Evolutionary conservation across 64 coral and sea anemone species (phyloP), one percentile per base, ranked within the genome.

Genomic region (Pocillopora damicornis): DNA sequence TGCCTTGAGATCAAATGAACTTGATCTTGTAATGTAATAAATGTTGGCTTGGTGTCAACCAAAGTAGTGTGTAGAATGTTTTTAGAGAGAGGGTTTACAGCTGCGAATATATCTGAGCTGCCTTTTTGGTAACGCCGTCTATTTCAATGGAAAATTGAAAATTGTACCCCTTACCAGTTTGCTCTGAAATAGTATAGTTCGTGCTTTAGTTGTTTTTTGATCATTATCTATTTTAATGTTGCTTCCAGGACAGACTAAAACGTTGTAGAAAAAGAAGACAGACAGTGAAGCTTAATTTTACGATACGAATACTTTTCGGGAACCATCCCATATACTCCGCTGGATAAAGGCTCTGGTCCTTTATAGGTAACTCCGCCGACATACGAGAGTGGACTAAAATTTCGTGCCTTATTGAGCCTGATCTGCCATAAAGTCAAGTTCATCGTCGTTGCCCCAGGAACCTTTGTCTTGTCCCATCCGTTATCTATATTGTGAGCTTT

Each of bases 181-280:
- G 59, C 89, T 87, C 62, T 94, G 92, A 79, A 94, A 94, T 20
- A 89, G 76, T 8, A 87, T 87, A 60, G 88, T 89, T 23, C 86
- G 87, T 20, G 87, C 87, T 15, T 69, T 58, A 51, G 42, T 51
- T 12, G 22, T 79, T 5, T 34, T 57, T 10, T 37, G 0, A n/a
- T 22, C 37, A 9, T 67, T 86, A 14, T 76, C 34, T 35, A 63
- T 20, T 77, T 18, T 11, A 77, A 77, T 77, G 75, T 77, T 45
- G 14, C 75, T 77, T 12, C 75, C 75, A 7, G 58, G 37, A 38
- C 75, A 77, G 75, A 77, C 37, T 45, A 77, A 77, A 11, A 77
- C 15, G 37, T 77, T 77, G 51, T 77, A 37, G 51, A 56, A 77
- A 56, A 77, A 77, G 37, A 77, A 77, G 15, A 77, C 34, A 57